phyloP scores from a whole-genome alignment of 1,140 invertebrate genomes.

The Drosophila littoralis region DNA sequence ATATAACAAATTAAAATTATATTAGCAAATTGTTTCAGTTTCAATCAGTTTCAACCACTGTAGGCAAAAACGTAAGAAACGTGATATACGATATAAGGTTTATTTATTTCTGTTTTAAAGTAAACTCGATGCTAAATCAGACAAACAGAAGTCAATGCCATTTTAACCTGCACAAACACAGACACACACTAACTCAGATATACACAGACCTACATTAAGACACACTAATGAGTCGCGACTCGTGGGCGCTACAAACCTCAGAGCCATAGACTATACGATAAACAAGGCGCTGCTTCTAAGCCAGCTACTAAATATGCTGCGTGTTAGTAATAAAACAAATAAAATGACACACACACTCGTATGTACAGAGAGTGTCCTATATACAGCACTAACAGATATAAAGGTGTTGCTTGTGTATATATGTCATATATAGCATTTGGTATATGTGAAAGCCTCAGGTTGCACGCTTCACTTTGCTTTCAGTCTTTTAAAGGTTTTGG shows the following conservation, averaged over 20 bases:
- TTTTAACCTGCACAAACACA: slow-evolving; percentile 44
- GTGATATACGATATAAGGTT: slow-evolving; percentile 18
- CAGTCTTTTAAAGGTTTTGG: slow-evolving; percentile 4
- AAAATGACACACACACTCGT: slow-evolving; percentile 54
- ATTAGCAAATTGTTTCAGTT: background rate
- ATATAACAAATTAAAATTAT: background rate
- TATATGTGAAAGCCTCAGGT: slow-evolving; percentile 54
- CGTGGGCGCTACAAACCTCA: slow-evolving; percentile 20
- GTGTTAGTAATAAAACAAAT: slow-evolving; percentile 79
- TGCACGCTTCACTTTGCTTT: slow-evolving; percentile 26
- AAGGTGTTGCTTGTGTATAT: slow-evolving; percentile 21
- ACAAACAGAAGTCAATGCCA: slow-evolving; percentile 77
- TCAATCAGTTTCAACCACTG: background rate
- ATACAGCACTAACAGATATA: slow-evolving; percentile 60
- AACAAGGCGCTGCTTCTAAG: slow-evolving; percentile 63
- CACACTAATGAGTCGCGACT: slow-evolving; percentile 60
- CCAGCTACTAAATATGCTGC: slow-evolving; percentile 79
- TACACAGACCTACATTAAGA: no score
- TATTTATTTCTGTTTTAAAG: slow-evolving; percentile 52
- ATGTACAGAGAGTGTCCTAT: slow-evolving; percentile 57
- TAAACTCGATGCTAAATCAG: slow-evolving; percentile 51
- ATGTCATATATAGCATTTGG: slow-evolving; percentile 23
- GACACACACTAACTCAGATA: no score
- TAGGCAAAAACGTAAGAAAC: background rate
- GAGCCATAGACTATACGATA: slow-evolving; percentile 28